These are phyloP conservation scores for Pithys albifrons DNA, from an alignment of 2,113 vertebrate species.

Conservation along the genomic window DNA sequence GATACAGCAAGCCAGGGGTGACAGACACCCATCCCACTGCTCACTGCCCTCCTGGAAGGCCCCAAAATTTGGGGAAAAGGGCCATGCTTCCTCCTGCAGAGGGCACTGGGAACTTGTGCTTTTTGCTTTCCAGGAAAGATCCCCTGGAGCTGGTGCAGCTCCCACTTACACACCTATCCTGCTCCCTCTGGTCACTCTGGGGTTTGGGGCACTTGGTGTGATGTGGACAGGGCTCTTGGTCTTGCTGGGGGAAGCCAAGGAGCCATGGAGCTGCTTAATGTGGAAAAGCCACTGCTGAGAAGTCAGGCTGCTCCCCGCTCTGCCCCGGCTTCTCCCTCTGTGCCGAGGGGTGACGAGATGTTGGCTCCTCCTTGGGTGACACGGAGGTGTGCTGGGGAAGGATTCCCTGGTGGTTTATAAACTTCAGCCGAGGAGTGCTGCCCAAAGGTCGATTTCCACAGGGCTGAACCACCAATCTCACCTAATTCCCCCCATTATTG, in stretches of 20 bases:
- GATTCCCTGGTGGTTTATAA: neutral
- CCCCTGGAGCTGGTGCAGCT: neutral
- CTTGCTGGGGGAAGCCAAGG: neutral
- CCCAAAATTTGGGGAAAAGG: neutral
- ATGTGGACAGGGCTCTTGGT: neutral
- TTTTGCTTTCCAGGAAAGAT: neutral
- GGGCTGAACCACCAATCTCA: neutral
- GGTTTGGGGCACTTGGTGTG: neutral
- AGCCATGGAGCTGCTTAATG: fast-evolving
- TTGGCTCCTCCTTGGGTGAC: neutral
- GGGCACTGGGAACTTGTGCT: conserved; percentile 55
- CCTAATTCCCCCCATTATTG: neutral
- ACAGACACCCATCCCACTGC: fast-evolving
- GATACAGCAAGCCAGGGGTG: neutral
- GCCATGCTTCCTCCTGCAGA: conserved; percentile 52
- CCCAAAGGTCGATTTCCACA: neutral
- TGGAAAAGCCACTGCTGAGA: neutral
- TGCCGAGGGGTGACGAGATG: fast-evolving
- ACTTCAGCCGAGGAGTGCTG: fast-evolving
- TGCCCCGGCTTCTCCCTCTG: neutral
- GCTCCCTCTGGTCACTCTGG: fast-evolving
- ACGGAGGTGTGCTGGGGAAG: neutral
- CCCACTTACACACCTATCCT: fast-evolving
- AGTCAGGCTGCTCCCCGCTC: neutral
- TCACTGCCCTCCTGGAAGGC: neutral